These are phyloP conservation scores for Macrochelys suwanniensis DNA, from an alignment of 2,797 vertebrate species.

Conservation along the genomic window DNA sequence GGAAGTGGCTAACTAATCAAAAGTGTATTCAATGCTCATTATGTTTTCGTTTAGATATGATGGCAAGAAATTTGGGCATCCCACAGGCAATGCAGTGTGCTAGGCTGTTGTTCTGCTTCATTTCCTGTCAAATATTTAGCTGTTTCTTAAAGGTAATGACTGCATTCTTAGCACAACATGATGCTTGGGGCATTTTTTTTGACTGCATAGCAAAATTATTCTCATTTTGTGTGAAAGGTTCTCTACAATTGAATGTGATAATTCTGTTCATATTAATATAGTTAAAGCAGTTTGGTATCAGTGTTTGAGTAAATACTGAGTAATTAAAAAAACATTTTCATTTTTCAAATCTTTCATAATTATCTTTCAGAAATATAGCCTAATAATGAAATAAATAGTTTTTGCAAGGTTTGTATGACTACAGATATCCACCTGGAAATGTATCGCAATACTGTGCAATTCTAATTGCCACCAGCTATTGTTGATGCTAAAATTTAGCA, in stretches of 20 bases:
- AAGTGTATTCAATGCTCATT: background rate
- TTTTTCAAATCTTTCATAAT: background rate
- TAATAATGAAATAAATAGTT: background rate
- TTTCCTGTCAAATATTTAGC: background rate
- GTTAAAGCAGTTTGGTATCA: background rate
- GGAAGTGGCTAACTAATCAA: background rate
- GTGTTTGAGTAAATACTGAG: background rate
- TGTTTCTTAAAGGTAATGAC: background rate
- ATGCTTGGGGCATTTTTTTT: background rate
- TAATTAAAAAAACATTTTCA: background rate
- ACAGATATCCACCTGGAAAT: rapidly evolving
- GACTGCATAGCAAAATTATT: background rate
- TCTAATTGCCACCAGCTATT: no score
- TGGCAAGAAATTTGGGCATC: background rate
- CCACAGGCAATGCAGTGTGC: background rate
- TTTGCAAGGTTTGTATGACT: background rate
- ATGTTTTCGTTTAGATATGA: background rate
- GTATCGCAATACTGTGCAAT: background rate
- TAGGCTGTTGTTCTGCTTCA: background rate
- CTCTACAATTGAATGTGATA: background rate
- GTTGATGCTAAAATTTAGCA: no score
- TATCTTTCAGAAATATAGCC: background rate
- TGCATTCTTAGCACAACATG: background rate
- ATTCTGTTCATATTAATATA: background rate
- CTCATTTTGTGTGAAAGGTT: background rate